phyloP scores from a whole-genome alignment of 1,140 invertebrate species.

The Brachionus asplanchnoidis region DNA sequence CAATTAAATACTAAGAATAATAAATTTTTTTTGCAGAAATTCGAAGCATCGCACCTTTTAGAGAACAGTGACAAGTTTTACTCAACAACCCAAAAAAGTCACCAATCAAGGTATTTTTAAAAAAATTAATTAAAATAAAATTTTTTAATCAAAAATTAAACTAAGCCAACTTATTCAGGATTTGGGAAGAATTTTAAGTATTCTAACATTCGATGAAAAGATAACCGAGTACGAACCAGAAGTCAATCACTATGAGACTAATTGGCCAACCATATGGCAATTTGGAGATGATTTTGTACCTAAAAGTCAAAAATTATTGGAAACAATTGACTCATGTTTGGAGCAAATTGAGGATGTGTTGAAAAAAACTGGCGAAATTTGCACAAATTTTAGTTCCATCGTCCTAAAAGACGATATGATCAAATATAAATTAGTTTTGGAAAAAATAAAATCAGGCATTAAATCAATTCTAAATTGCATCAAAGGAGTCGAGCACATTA shows the following conservation, averaged over 20 bases:
- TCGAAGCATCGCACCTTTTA: neutral
- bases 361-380: neutral
- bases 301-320: neutral
- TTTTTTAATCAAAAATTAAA: neutral
- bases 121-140: neutral
- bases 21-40: neutral
- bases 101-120: neutral
- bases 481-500: neutral
- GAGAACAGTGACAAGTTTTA: conserved; percentile 14
- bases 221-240: neutral
- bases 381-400: neutral
- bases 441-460: neutral
- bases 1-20: neutral
- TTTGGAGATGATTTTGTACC: neutral
- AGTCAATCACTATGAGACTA: neutral
- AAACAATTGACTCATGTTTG: neutral
- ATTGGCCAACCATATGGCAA: neutral
- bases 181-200: neutral
- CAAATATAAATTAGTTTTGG: neutral
- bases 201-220: neutral
- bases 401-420: neutral
- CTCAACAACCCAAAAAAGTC: neutral
- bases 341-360: neutral
- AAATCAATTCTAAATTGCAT: neutral
- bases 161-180: neutral